These are phyloP conservation scores for Pithecia hirsuta DNA, from an alignment of 2,797 vertebrate species.

Conservation along the genomic window DNA sequence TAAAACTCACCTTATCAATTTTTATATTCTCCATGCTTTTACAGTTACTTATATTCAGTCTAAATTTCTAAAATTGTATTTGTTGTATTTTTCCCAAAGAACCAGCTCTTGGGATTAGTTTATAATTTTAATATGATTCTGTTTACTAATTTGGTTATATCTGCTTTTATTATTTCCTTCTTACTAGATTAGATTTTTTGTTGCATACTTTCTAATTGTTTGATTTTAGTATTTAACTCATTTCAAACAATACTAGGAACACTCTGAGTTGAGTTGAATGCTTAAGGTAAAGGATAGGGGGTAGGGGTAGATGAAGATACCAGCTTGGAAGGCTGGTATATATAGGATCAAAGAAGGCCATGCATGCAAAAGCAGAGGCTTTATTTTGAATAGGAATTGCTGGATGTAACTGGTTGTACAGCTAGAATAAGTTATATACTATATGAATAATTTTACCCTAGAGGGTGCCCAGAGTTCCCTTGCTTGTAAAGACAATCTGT, in stretches of 20 bases:
- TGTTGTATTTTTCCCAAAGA: not conserved
- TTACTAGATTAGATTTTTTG: conserved; percentile 23
- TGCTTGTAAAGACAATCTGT: not conserved
- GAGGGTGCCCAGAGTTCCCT: not conserved
- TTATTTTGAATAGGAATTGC: not conserved
- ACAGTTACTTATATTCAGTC: not conserved
- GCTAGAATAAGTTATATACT: not conserved
- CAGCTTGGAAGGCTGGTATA: not conserved
- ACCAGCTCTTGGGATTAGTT: conserved; percentile 37
- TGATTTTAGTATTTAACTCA: not conserved
- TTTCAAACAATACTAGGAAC: not conserved
- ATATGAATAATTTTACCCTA: not conserved
- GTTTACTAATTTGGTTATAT: conserved; percentile 17
- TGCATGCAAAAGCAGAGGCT: not conserved
- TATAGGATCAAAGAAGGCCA: not conserved
- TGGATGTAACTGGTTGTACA: not conserved
- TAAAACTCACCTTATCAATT: not conserved
- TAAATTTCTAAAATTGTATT: conserved; percentile 30
- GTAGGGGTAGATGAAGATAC: not conserved
- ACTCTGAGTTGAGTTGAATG: not conserved
- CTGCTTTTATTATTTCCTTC: conserved; percentile 34
- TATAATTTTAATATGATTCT: conserved; percentile 41
- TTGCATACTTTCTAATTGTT: not conserved
- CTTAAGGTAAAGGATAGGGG: not conserved
- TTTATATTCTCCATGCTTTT: not conserved